Conservation (phyloP, 2,888 invertebrate species). For the Cactoblastis cactorum region DNA sequence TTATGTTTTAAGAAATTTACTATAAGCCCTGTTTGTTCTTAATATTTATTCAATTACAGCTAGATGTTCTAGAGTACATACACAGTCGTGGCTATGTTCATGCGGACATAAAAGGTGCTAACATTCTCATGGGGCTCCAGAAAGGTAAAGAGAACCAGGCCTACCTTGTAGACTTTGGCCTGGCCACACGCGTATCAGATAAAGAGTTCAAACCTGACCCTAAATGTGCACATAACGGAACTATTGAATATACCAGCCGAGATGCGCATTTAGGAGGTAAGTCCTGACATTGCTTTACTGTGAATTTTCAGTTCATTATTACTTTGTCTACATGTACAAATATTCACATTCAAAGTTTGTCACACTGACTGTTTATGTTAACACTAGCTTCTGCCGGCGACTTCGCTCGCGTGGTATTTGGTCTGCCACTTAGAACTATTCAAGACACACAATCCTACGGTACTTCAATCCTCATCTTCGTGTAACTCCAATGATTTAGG, state of each 20-base stretch:
- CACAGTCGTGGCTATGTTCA: conserved; percentile 95
- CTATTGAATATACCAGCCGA: conserved; percentile 96
- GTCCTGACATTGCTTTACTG: conserved; percentile 22
- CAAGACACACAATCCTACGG: too few relatives aligned
- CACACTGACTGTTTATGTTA: too few relatives aligned
- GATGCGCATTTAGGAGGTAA: conserved; percentile 97
- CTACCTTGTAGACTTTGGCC: conserved; percentile 95
- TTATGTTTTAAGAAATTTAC: too few relatives aligned
- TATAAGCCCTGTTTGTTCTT: neutral
- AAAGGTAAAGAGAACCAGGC: conserved; percentile 84
- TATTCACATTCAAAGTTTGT: too few relatives aligned
- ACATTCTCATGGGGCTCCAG: conserved; percentile 88
- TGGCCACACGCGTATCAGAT: conserved; percentile 87
- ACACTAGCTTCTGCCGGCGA: too few relatives aligned
- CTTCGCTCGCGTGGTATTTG: too few relatives aligned
- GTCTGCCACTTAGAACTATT: too few relatives aligned
- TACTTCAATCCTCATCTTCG: too few relatives aligned
- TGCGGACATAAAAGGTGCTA: conserved; percentile 97
- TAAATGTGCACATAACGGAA: conserved; percentile 96
- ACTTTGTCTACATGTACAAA: too few relatives aligned
- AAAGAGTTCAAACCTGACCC: conserved; percentile 93
- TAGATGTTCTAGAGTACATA: conserved; percentile 95
- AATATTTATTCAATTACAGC: conserved; percentile 67
- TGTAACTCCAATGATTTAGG: too few relatives aligned
- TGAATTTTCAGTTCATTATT: neutral